A percentile compares a stretch with the other conserved stretches of the same genome.
Evolutionary conservation across 2,797 vertebrate species (phyloP).

Genomic region (Micromesistius poutassou): DNA sequence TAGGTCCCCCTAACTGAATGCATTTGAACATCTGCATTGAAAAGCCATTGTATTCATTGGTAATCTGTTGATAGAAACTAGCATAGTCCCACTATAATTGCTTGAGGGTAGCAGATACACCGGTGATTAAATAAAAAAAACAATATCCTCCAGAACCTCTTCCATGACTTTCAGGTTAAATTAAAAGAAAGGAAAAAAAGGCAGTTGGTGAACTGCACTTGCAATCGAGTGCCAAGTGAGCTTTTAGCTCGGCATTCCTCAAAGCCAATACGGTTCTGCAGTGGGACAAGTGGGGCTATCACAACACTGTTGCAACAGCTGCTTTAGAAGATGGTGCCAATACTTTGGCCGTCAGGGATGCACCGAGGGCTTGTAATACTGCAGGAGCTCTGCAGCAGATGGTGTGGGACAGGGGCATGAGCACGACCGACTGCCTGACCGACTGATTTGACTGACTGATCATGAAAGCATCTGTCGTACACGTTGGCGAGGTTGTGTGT

Average conservation of each 20-base stretch:
- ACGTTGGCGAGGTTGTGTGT: neutral
- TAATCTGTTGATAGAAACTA: neutral
- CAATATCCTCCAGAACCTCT: conserved; percentile 26
- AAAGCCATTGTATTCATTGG: neutral
- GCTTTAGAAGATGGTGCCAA: conserved; percentile 25
- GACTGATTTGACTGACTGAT: neutral
- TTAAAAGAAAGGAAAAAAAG: neutral
- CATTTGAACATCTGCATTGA: neutral
- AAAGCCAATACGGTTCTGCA: conserved; percentile 11
- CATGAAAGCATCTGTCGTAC: conserved; percentile 25
- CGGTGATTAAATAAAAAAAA: conserved; percentile 29
- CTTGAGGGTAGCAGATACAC: conserved; percentile 20
- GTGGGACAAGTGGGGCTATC: conserved; percentile 19
- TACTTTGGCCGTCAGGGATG: conserved; percentile 20
- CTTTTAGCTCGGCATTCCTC: conserved; percentile 22
- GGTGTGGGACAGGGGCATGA: conserved; percentile 31
- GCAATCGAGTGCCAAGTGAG: conserved; percentile 10
- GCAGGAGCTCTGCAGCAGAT: conserved; percentile 35
- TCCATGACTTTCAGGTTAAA: conserved; percentile 23
- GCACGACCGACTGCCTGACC: conserved; percentile 28
- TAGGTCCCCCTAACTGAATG: neutral
- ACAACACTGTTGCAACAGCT: conserved; percentile 33
- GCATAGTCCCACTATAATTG: conserved; percentile 4
- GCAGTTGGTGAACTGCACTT: neutral
- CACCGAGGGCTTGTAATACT: conserved; percentile 18